Base-by-base conservation (phyloP, 2,797 vertebrate species). In the Fratercula arctica region DNA sequence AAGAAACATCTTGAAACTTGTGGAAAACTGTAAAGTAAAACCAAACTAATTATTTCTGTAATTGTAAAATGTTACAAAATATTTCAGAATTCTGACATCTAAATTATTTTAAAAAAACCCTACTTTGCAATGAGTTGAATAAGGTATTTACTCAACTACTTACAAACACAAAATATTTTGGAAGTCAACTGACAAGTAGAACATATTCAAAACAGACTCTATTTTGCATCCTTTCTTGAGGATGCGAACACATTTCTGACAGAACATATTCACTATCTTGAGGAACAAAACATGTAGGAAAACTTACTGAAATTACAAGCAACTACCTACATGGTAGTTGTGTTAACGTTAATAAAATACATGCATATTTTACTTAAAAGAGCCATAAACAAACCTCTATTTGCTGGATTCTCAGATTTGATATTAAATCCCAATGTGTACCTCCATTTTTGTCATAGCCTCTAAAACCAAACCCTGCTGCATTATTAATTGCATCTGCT, bases 401-500 rank as follows among this genome's bases (percentile, higher is more conserved):
- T 80, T 99, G 98, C 93, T 98, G 98, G 90, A 99, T 99, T 98
- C 99, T 98, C 97, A 99, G 97, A 83, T 99, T 99, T 90, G 99
- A 99, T 93, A 99, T 98, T 67, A 99, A 95, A 97, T 99, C 99
- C 99, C 99, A 99, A 84, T 94, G 98, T 17, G 99, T 98, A 31
- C 95, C 98, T 96, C 99, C 99, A 16, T 99, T 98, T 98, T 98
- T 98, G 96, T 99, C 98, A 39, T 99, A 99, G 33, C 99, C 99
- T 95, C 99, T 99, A 96, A 99, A 99, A 61, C 99, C 99, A 85
- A 99, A 99, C 66, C 99, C 99, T 8, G 99, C 99, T 5, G 99
- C 99, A 26, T 99, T 99, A 97, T 99, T 99, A 96, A 99, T 99
- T 57, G 99, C 99, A 84, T 99, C 99, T 85, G 99, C 99, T 99